phyloP scores from a whole-genome alignment of 2,888 invertebrate genomes.

The Julus scanicus region DNA sequence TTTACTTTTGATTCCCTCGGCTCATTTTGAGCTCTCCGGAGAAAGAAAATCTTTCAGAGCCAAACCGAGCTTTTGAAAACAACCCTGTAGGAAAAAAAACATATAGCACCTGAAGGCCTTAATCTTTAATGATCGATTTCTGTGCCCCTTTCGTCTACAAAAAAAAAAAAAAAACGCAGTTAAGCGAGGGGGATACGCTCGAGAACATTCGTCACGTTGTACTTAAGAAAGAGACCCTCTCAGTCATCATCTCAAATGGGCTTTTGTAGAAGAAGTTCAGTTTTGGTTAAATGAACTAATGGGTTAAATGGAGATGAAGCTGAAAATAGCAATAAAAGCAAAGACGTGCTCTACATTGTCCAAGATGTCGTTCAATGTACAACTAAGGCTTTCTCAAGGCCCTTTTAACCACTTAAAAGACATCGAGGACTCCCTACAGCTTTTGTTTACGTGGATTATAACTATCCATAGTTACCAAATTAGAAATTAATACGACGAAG shows the following conservation, averaged over 20 bases:
- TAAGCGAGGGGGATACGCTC: conserved; percentile 1
- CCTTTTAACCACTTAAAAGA: too few relatives aligned
- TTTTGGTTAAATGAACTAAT: not conserved
- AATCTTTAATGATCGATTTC: conserved; percentile 47
- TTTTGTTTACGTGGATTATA: too few relatives aligned
- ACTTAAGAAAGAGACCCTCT: not conserved
- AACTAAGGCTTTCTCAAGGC: too few relatives aligned
- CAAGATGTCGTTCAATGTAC: too few relatives aligned
- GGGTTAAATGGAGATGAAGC: not conserved
- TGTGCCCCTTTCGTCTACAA: not conserved
- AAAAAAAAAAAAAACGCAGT: not conserved
- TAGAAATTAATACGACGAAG: too few relatives aligned
- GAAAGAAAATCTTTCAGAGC: conserved; percentile 38
- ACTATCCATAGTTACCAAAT: too few relatives aligned
- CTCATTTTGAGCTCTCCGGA: conserved; percentile 38
- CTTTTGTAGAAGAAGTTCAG: not conserved
- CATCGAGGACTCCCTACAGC: too few relatives aligned
- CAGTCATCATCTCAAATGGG: not conserved
- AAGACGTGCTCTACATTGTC: too few relatives aligned
- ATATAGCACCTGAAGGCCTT: conserved; percentile 37
- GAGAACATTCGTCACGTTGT: not conserved
- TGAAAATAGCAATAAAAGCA: not conserved
- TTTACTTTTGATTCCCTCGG: conserved; percentile 42
- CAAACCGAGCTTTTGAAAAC: conserved; percentile 45
- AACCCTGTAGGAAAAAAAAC: not conserved